Evolutionary conservation across 2,888 invertebrate species (phyloP).

Genomic region (Phaonia tiefii): DNA sequence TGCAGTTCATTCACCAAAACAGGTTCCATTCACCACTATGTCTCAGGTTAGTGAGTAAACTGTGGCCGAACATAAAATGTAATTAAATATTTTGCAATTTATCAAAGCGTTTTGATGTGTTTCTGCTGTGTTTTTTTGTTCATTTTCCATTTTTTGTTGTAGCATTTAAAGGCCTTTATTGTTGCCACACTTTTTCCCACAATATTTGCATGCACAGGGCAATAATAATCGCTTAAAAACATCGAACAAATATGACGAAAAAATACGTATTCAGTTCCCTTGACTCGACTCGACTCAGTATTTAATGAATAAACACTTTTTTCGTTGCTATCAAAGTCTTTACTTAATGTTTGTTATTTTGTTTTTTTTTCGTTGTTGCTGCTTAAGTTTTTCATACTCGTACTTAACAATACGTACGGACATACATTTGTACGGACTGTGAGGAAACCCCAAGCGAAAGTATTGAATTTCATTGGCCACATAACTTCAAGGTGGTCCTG

Average conservation of each 20-base stretch:
- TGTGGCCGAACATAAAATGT: not conserved
- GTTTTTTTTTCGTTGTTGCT: too few relatives aligned
- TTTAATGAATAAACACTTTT: slow-evolving; percentile 55
- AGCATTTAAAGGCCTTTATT: slow-evolving; percentile 31
- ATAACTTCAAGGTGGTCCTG: slow-evolving; percentile 73
- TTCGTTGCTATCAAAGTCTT: slow-evolving; percentile 33
- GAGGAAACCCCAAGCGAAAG: slow-evolving; percentile 67
- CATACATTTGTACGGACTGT: slow-evolving; percentile 30
- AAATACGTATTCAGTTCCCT: not conserved
- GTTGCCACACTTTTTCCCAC: slow-evolving; percentile 63
- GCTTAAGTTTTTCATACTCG: not conserved
- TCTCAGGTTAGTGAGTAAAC: too few relatives aligned
- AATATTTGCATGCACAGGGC: slow-evolving; percentile 36
- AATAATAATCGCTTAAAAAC: slow-evolving; percentile 12
- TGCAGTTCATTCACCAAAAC: not conserved
- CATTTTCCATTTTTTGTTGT: too few relatives aligned
- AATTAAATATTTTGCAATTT: slow-evolving; percentile 37
- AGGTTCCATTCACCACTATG: slow-evolving; percentile 1
- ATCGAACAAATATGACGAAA: slow-evolving; percentile 1
- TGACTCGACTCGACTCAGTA: slow-evolving; percentile 13
- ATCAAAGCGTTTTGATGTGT: not conserved
- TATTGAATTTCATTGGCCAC: slow-evolving; percentile 68
- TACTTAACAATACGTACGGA: too few relatives aligned
- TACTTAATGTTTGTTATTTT: slow-evolving; percentile 49
- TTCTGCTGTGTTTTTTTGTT: not conserved